Conservation (phyloP, 2,888 invertebrate species). For the Eristalis pertinax region DNA sequence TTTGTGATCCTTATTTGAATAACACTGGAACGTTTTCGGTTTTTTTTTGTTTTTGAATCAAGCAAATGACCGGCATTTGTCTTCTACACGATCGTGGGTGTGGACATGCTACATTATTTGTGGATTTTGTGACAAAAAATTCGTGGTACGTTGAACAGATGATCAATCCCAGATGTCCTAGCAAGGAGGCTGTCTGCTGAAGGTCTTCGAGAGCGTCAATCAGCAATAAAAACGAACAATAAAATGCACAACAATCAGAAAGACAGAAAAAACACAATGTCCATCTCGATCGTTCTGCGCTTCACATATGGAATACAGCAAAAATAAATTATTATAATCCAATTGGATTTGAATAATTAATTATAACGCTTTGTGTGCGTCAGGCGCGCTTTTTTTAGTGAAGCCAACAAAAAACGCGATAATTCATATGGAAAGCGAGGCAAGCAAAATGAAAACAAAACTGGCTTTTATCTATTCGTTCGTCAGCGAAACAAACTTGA, state of each 20-base stretch:
- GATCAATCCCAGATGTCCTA: too few relatives aligned
- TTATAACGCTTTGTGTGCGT: constrained; percentile 69
- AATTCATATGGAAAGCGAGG: constrained; percentile 41
- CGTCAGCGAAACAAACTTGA: constrained; percentile 30
- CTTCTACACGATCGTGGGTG: too few relatives aligned
- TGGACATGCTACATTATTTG: too few relatives aligned
- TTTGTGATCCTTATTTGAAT: background rate
- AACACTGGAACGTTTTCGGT: too few relatives aligned
- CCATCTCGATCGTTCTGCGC: background rate
- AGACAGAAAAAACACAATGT: background rate
- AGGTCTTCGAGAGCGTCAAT: too few relatives aligned
- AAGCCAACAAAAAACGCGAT: background rate
- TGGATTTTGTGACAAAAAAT: too few relatives aligned
- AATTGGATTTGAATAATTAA: constrained; percentile 82
- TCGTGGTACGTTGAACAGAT: too few relatives aligned
- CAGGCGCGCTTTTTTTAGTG: constrained; percentile 37
- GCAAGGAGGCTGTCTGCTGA: too few relatives aligned
- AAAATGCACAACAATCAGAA: background rate
- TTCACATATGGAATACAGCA: constrained; percentile 52
- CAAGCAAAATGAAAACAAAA: constrained; percentile 10
- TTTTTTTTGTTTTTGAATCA: too few relatives aligned
- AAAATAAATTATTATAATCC: constrained; percentile 82
- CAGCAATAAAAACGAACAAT: background rate
- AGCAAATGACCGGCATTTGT: too few relatives aligned
- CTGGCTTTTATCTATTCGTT: constrained; percentile 14